Evolutionary conservation across 2,888 invertebrate genomes (phyloP).

Genomic region (Cheilosia variabilis): DNA sequence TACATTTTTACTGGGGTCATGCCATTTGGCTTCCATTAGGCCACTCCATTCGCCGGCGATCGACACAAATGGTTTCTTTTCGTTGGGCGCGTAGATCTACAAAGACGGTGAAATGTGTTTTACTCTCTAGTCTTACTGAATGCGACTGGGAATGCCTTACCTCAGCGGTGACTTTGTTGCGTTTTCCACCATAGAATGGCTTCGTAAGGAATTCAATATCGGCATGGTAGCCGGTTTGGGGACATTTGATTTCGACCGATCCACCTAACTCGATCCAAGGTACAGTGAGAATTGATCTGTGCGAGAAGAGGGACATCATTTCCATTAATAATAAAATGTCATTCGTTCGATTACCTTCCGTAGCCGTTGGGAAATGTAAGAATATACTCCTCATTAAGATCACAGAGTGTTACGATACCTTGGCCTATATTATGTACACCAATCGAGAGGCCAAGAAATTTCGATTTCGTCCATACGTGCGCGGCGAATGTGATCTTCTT

Average conservation of each 20-base stretch:
- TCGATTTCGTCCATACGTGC: constrained; percentile 99
- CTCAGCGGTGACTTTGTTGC: constrained; percentile 94
- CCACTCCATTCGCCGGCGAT: constrained; percentile 99
- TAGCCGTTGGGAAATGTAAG: constrained; percentile 99
- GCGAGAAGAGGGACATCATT: constrained; percentile 67
- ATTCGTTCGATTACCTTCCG: constrained; percentile 87
- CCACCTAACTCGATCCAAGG: constrained; percentile 99
- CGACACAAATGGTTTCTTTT: constrained; percentile 94
- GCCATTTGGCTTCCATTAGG: constrained; percentile 95
- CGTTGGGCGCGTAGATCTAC: constrained; percentile 87
- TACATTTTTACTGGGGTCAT: constrained; percentile 86
- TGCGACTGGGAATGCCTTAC: constrained; percentile 83
- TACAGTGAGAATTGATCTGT: constrained; percentile 96
- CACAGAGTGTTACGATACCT: constrained; percentile 94
- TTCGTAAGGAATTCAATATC: constrained; percentile 98
- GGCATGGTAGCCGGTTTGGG: constrained; percentile 96
- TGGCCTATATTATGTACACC: constrained; percentile 99
- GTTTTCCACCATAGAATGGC: constrained; percentile 98
- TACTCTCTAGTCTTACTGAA: neutral
- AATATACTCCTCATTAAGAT: constrained; percentile 96
- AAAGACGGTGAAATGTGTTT: constrained; percentile 75
- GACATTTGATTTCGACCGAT: constrained; percentile 93
- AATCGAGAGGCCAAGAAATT: constrained; percentile 98
- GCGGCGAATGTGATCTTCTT: constrained; percentile 96
- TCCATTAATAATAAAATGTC: constrained; percentile 11